These are phyloP conservation scores for Drosophila parvula DNA, from an alignment of 1,140 invertebrate genomes.

Conservation along the genomic window DNA sequence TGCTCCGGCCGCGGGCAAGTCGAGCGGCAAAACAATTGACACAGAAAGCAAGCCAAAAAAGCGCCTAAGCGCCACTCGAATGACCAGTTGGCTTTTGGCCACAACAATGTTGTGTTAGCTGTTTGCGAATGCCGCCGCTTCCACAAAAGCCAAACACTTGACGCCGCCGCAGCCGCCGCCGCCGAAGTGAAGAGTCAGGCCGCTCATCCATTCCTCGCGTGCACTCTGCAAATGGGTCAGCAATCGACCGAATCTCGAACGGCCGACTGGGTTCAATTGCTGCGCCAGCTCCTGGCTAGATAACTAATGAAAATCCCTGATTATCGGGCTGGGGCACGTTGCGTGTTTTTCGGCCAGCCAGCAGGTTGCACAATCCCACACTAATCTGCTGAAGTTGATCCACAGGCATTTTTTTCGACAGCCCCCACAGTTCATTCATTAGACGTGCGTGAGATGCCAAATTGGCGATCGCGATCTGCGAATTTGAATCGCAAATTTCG, in stretches of 20 bases:
- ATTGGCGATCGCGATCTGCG: slow-evolving; percentile 18
- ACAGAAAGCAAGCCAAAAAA: slow-evolving; percentile 73
- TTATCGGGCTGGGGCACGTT: slow-evolving; percentile 69
- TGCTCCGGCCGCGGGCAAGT: slow-evolving; percentile 38
- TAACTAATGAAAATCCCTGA: slow-evolving; percentile 69
- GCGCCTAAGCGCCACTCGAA: slow-evolving; percentile 77
- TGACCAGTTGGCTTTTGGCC: slow-evolving; percentile 52
- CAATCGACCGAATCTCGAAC: slow-evolving; percentile 34
- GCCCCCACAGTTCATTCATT: slow-evolving; percentile 35
- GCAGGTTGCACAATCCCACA: slow-evolving; percentile 63
- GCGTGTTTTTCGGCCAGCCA: slow-evolving; percentile 48
- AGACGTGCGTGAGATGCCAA: slow-evolving; percentile 51
- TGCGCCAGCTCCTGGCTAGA: slow-evolving; percentile 12
- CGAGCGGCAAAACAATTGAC: slow-evolving; percentile 69
- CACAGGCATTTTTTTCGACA: slow-evolving; percentile 26
- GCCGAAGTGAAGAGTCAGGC: slow-evolving; percentile 52
- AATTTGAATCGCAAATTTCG: slow-evolving; percentile 60
- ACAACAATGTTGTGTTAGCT: slow-evolving; percentile 31
- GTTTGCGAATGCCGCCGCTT: slow-evolving; percentile 29
- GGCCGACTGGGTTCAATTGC: slow-evolving; percentile 64
- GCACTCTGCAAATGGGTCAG: slow-evolving; percentile 75
- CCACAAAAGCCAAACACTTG: slow-evolving; percentile 70
- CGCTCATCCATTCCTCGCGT: slow-evolving; percentile 62
- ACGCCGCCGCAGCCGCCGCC: slow-evolving; percentile 63
- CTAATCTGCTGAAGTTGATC: slow-evolving; percentile 58